These are phyloP conservation scores for Neotoma lepida DNA, from an alignment of 2,113 vertebrate species.

Conservation along the genomic window DNA sequence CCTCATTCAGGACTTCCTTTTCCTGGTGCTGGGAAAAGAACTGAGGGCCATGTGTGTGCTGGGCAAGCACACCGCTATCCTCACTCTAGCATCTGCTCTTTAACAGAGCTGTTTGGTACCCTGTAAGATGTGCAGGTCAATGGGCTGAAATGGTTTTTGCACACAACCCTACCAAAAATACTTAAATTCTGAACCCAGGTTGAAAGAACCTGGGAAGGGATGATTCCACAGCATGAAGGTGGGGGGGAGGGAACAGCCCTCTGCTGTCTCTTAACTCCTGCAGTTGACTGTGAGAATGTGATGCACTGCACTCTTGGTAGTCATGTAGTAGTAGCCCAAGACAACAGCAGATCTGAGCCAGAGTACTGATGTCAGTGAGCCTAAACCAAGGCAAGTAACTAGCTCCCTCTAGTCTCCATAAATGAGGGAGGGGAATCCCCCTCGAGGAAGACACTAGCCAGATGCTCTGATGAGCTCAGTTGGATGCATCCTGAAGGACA, in stretches of 20 bases:
- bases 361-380: not conserved
- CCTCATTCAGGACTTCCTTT: not conserved
- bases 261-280: not conserved
- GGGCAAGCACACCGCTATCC: not conserved
- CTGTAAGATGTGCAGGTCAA: not conserved
- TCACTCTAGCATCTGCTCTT: not conserved
- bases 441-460: not conserved
- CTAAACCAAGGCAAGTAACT: not conserved
- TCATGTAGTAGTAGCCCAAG: not conserved
- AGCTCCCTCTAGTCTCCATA: not conserved
- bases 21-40: not conserved
- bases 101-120: not conserved
- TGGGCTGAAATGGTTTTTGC: not conserved
- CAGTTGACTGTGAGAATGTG: not conserved
- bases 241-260: not conserved
- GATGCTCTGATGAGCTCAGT: not conserved
- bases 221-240: not conserved
- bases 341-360: not conserved
- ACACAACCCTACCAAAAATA: not conserved
- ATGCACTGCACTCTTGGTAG: not conserved
- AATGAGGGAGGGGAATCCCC: rapidly evolving
- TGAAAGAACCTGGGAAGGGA: not conserved
- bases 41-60: not conserved
- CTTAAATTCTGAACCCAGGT: not conserved
- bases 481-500: not conserved